Evolutionary conservation across 1,140 invertebrate genomes (phyloP).

Genomic region (Lutraria rhynchaena): DNA sequence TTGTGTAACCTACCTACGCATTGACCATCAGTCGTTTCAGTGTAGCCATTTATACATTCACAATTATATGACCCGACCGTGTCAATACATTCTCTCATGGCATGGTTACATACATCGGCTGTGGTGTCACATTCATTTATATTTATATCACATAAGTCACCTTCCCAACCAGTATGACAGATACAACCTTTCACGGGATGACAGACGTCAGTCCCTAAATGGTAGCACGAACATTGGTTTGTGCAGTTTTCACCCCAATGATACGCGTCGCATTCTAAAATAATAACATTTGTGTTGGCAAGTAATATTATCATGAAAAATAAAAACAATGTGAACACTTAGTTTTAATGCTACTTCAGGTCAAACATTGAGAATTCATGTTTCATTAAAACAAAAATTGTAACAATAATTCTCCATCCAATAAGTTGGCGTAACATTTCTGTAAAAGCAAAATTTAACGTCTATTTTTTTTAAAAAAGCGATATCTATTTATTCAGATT

Average conservation of each 20-base stretch:
- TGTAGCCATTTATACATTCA: slow-evolving; percentile 19
- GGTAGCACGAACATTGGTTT: slow-evolving; percentile 13
- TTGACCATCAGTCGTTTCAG: neutral
- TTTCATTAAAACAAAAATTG: neutral
- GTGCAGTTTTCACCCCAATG: slow-evolving; percentile 23
- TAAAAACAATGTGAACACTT: neutral
- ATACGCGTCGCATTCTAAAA: slow-evolving; percentile 4
- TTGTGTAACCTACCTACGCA: slow-evolving; percentile 20
- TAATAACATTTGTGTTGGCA: neutral
- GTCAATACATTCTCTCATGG: slow-evolving; percentile 6
- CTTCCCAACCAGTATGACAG: slow-evolving; percentile 31
- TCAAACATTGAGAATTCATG: neutral
- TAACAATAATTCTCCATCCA: neutral
- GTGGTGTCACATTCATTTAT: slow-evolving; percentile 9
- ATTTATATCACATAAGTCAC: slow-evolving; percentile 24
- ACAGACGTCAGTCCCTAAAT: slow-evolving; percentile 9
- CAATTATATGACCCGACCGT: slow-evolving; percentile 16
- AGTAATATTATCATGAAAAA: neutral
- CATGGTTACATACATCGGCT: neutral
- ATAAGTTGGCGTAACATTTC: too few relatives aligned
- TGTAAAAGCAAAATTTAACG: too few relatives aligned
- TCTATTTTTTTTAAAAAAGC: too few relatives aligned
- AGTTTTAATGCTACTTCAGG: neutral
- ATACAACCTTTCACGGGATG: slow-evolving; percentile 33
- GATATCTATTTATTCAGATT: too few relatives aligned